Evolutionary conservation across 2,113 vertebrate species (phyloP).

Genomic region (Lathamus discolor): DNA sequence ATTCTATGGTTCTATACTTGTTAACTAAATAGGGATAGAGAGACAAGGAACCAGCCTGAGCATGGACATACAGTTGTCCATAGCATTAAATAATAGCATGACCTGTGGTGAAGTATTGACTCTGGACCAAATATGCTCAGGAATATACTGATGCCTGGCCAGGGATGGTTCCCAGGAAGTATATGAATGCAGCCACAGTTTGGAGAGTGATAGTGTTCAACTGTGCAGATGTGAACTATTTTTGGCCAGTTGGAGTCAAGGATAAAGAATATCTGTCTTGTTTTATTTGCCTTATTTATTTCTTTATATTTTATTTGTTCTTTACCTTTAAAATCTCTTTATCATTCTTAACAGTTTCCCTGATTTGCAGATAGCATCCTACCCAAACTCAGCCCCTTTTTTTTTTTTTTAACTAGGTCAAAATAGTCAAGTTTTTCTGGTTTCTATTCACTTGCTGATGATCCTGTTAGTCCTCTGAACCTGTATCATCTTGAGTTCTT

Average conservation of each 20-base stretch:
- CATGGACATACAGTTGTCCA: background rate
- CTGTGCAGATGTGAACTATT: background rate
- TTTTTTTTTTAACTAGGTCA: background rate
- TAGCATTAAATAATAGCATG: background rate
- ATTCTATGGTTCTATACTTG: background rate
- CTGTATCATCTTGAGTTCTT: background rate
- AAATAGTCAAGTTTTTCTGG: background rate
- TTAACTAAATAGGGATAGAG: background rate
- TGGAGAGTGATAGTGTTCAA: background rate
- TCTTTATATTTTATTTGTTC: background rate
- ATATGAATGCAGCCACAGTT: background rate
- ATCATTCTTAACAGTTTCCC: background rate
- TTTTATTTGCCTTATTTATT: background rate
- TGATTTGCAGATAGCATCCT: background rate
- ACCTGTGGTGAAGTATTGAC: accelerated
- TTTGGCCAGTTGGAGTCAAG: background rate
- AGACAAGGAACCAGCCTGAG: background rate
- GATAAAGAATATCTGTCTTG: background rate
- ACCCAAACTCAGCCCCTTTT: background rate
- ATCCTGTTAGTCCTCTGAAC: background rate
- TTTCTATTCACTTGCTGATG: background rate
- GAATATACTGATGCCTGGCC: background rate
- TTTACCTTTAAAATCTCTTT: background rate
- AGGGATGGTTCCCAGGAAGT: background rate
- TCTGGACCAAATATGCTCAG: background rate